Conservation (phyloP, 2,888 invertebrate genomes). For the Standfussiana lucernea region DNA sequence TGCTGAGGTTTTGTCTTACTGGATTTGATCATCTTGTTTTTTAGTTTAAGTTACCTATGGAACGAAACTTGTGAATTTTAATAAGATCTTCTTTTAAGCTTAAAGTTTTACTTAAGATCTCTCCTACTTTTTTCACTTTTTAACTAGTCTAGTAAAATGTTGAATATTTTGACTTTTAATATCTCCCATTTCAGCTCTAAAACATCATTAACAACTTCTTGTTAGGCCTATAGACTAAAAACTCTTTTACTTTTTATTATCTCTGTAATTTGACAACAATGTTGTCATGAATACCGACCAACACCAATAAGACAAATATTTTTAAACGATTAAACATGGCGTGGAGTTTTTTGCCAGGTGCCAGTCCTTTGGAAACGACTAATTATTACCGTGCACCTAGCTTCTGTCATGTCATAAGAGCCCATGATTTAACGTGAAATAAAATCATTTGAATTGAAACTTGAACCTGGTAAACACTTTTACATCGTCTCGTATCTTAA, state of each 20-base stretch:
- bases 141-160: neutral
- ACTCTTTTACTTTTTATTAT: neutral
- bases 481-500: slow-evolving; percentile 5
- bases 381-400: neutral
- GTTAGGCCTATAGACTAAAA: neutral
- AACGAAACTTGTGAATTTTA: neutral
- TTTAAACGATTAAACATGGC: neutral
- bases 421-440: neutral
- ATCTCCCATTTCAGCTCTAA: neutral
- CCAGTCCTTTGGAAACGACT: neutral
- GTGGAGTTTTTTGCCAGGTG: neutral
- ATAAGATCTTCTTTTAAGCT: neutral
- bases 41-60: too few species aligned
- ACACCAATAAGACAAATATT: neutral
- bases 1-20: neutral
- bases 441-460: neutral
- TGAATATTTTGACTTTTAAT: neutral
- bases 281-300: too few species aligned
- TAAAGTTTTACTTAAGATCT: too few species aligned
- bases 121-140: neutral
- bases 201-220: neutral
- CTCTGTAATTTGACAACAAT: neutral
- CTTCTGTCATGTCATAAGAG: neutral
- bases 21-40: too few species aligned
- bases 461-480: neutral